Base-by-base conservation (phyloP, 2,888 invertebrate species). In the Malthinus flaveolus region DNA sequence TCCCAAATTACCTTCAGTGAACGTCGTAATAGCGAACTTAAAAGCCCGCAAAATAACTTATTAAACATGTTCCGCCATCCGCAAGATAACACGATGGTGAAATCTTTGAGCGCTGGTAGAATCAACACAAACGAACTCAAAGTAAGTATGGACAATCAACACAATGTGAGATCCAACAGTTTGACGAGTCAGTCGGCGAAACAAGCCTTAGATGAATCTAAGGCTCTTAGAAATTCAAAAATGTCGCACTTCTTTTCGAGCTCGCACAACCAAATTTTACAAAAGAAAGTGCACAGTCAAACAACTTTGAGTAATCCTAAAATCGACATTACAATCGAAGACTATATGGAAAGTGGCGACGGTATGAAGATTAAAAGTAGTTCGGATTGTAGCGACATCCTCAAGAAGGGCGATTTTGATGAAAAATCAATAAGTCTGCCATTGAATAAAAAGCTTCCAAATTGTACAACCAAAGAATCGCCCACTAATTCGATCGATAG, bases 191-290 rank as follows among this genome's bases (percentile, higher is more conserved):
- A 70, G 13, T 59, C 53, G 1, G 62, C 60, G 36, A 68, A 67
- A 23, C 64, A 67, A 37, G 33, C 62, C 36, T 32, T 61, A 9
- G 12, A 39, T n/a, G 50, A 53, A 3, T 44, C 59, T 12, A 45
- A 65, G 34, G 56, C 60, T 15, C 59, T 58, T 32, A 49, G 42
- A 61, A 62, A 50, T 33, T 39, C 7, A 11, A 54, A 62, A 57
- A n/a, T n/a, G 10, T 72, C 78, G 32, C 82, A 83, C 2, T 88
- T 85, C 73, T 89, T 89, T 68, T 87, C 89, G 0, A 87, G 81
- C 67, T 86, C 84, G 50, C 88, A 89, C 71, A 87, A 86, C 67
- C 86, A 88, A 63, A 85, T 90, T 11, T 79, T 87, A 1, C 87
- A 88, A 68, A 87, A 88, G 57, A 80, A 84, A 80, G 59, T 81